Evolutionary conservation across 2,888 invertebrate species (phyloP).

Genomic region (Lingula anatina): DNA sequence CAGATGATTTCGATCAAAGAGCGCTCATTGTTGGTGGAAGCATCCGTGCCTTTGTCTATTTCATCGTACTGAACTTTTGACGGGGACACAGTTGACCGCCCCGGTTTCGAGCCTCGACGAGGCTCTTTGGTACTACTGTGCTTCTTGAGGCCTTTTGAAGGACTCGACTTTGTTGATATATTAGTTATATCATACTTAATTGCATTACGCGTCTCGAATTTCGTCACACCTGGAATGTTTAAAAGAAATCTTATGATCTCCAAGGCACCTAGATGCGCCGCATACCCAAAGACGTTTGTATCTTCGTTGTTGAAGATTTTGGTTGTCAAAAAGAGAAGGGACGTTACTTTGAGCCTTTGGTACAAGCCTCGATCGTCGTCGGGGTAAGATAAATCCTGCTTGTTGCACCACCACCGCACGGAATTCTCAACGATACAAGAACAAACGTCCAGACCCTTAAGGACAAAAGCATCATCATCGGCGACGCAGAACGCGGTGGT

Average conservation of each 20-base stretch:
- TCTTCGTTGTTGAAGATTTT: slow-evolving; percentile 28
- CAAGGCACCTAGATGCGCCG: slow-evolving; percentile 27
- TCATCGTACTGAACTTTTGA: too few species aligned
- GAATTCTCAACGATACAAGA: slow-evolving; percentile 21
- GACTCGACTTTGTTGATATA: slow-evolving; percentile 13
- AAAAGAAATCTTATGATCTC: slow-evolving; percentile 30
- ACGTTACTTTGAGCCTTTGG: slow-evolving; percentile 17
- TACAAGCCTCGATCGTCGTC: slow-evolving; percentile 21
- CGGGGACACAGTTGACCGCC: too few species aligned
- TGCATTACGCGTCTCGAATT: slow-evolving; percentile 12
- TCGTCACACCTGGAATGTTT: slow-evolving; percentile 30
- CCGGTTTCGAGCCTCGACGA: too few species aligned
- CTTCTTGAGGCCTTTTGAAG: neutral
- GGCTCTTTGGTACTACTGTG: too few species aligned
- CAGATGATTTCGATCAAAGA: too few species aligned
- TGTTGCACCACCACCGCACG: slow-evolving; percentile 38
- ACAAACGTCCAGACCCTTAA: slow-evolving; percentile 21
- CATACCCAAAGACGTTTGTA: slow-evolving; percentile 29
- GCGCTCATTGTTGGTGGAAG: too few species aligned
- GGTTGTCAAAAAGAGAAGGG: slow-evolving; percentile 25
- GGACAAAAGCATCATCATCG: too few species aligned
- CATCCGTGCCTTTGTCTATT: too few species aligned
- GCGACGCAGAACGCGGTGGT: slow-evolving; percentile 16
- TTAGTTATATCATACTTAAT: slow-evolving; percentile 34
- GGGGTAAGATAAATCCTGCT: slow-evolving; percentile 21